Base-by-base conservation (phyloP, 1,140 invertebrate species). In the Pseudomyrmex gracilis region DNA sequence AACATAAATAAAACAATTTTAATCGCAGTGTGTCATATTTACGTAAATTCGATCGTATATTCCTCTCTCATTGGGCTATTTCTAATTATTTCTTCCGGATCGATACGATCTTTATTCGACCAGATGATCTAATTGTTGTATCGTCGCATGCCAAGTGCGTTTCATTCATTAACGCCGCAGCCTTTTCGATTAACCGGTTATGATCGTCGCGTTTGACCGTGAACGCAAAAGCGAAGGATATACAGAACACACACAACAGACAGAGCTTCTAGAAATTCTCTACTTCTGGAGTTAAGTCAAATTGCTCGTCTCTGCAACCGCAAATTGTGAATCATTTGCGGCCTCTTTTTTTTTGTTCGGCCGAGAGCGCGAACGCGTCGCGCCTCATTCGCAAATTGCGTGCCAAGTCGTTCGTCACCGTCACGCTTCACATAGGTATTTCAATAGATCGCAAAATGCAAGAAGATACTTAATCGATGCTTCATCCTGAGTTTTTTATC, bases 281-380 rank as follows among this genome's bases (percentile, higher is more conserved):
- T 12, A 83, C 77, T 77, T 89, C 84, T 90, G 73, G 67, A 89
- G 90, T 90, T 90, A 91, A 77, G 13, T 51, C 49, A 51, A 51
- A 13, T 13, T 51, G 49, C 13, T 13, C 49, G 9, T 51, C 13
- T 51, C 13, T 83, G 88, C 84, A 91, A 91, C 57, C 64, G 15
- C 78, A 83, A 85, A 88, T 78, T 61, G 71, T 92, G 89, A 91
- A 76, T 92, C 89, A 91, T 87, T 87, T 61, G 67, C 49, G 78
- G 67, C 57, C 2, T 63, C 61, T 63, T 86, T 70, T 86, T 70
- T 49, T 57, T 63, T 15, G 22, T 13, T 22, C 17, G 45, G 24
- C 2, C 66, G 22, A 49, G 51, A 63, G 53, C 70, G 15, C 22
- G 60, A 34, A 63, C 55, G 17, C 43, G 51, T 76, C 45, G 17